phyloP scores from a whole-genome alignment of 2,888 invertebrate species.

The Coelogynopora nodosa region DNA sequence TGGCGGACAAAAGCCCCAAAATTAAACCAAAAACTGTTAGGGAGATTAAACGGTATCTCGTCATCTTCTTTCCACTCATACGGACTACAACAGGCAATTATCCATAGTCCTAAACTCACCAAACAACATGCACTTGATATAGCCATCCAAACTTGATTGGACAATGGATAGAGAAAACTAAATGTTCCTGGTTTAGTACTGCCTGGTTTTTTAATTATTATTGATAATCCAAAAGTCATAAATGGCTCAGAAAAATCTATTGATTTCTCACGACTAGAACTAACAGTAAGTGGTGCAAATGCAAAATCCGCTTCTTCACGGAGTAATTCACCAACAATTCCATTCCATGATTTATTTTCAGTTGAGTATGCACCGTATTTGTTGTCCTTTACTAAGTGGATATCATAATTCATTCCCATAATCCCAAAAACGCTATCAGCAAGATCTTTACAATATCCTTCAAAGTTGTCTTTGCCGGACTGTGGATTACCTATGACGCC shows the following conservation, averaged over 20 bases:
- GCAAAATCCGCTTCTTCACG: slow-evolving; percentile 43
- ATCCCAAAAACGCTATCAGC: slow-evolving; percentile 76
- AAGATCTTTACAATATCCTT: slow-evolving; percentile 87
- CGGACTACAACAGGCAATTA: slow-evolving; percentile 43
- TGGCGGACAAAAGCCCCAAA: slow-evolving; percentile 48
- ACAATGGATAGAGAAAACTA: slow-evolving; percentile 44
- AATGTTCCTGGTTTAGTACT: slow-evolving; percentile 47
- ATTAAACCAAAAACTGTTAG: slow-evolving; percentile 46
- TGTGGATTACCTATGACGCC: neutral
- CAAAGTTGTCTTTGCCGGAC: slow-evolving; percentile 54
- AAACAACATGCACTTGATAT: slow-evolving; percentile 39
- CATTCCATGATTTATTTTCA: slow-evolving; percentile 74
- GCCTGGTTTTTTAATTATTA: slow-evolving; percentile 48
- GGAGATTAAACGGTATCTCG: slow-evolving; percentile 36
- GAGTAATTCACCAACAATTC: slow-evolving; percentile 67
- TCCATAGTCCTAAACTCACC: slow-evolving; percentile 33
- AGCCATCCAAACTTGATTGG: slow-evolving; percentile 43
- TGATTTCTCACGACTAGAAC: slow-evolving; percentile 41
- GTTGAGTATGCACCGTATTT: slow-evolving; percentile 72
- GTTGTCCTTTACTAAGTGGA: slow-evolving; percentile 78
- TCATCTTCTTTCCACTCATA: slow-evolving; percentile 47
- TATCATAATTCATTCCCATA: slow-evolving; percentile 78
- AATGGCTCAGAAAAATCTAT: slow-evolving; percentile 48
- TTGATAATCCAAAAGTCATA: slow-evolving; percentile 47
- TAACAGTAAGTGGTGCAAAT: slow-evolving; percentile 47